Evolutionary conservation across 2,797 vertebrate genomes (phyloP).

Genomic region (Chloroceryle amazona): DNA sequence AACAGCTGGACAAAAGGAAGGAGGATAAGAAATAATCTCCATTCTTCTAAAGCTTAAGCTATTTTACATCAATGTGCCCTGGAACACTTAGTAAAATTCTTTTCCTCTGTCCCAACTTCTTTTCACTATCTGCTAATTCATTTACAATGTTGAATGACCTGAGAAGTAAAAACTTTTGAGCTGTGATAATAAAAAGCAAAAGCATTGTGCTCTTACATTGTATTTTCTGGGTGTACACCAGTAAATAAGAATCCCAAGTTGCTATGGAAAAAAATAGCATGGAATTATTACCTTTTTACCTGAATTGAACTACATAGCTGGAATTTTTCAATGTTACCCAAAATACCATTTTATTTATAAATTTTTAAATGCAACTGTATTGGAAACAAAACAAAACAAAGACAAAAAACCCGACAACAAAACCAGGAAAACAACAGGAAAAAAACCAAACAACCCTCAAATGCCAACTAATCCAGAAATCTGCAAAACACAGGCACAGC

Average conservation of each 20-base stretch:
- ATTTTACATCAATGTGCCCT: slow-evolving; percentile 19
- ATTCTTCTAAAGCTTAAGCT: slow-evolving; percentile 40
- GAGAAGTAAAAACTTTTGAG: slow-evolving; percentile 74
- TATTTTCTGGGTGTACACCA: slow-evolving; percentile 65
- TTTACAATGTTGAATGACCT: slow-evolving; percentile 73
- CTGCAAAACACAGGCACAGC: slow-evolving; percentile 26
- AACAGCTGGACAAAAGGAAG: neutral
- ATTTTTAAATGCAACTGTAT: slow-evolving; percentile 55
- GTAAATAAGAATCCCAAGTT: slow-evolving; percentile 70
- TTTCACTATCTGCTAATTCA: slow-evolving; percentile 16
- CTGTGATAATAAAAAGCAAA: slow-evolving; percentile 67
- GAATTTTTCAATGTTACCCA: slow-evolving; percentile 61
- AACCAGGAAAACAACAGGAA: neutral
- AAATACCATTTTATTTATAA: slow-evolving; percentile 68
- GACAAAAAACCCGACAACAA: neutral
- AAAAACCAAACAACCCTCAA: slow-evolving; percentile 11
- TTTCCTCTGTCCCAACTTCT: neutral
- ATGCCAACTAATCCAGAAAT: slow-evolving; percentile 69
- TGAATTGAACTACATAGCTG: slow-evolving; percentile 49
- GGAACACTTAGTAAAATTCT: neutral
- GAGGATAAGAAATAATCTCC: neutral
- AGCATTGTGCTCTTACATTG: slow-evolving; percentile 65
- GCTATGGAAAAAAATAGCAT: slow-evolving; percentile 33
- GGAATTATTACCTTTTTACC: slow-evolving; percentile 34
- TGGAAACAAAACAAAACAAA: slow-evolving; percentile 55